phyloP scores from a whole-genome alignment of 2,888 invertebrate species.

The Odontomyia ornata region DNA sequence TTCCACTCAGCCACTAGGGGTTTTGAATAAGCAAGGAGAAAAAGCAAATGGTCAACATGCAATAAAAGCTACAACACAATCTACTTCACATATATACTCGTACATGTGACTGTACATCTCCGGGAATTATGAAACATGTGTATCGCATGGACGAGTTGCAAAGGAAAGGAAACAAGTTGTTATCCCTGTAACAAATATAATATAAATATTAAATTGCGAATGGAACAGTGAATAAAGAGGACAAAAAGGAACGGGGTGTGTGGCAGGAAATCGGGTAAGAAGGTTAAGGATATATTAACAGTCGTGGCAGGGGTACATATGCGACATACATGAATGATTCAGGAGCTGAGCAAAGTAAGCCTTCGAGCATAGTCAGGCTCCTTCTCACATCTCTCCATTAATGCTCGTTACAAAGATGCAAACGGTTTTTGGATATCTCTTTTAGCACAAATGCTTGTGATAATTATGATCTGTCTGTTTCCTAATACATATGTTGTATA shows the following conservation, averaged over 20 bases:
- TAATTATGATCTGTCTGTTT: conserved; percentile 14
- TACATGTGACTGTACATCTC: too few relatives aligned
- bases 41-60: too few relatives aligned
- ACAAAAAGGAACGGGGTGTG: background rate
- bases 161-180: background rate
- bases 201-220: background rate
- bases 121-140: too few relatives aligned
- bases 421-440: background rate
- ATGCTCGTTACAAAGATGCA: background rate
- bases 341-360: conserved; percentile 2
- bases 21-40: too few relatives aligned
- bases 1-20: too few relatives aligned
- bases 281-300: conserved; percentile 1
- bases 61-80: too few relatives aligned
- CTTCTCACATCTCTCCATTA: background rate
- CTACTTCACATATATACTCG: too few relatives aligned
- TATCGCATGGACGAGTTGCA: too few relatives aligned
- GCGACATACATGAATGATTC: conserved; percentile 23
- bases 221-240: background rate
- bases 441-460: background rate
- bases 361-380: background rate
- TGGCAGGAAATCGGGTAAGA: background rate
- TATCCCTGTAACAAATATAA: background rate
- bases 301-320: background rate
- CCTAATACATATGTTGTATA: background rate